phyloP scores from a whole-genome alignment of 2,113 vertebrate genomes.

The Sylvietta virens region DNA sequence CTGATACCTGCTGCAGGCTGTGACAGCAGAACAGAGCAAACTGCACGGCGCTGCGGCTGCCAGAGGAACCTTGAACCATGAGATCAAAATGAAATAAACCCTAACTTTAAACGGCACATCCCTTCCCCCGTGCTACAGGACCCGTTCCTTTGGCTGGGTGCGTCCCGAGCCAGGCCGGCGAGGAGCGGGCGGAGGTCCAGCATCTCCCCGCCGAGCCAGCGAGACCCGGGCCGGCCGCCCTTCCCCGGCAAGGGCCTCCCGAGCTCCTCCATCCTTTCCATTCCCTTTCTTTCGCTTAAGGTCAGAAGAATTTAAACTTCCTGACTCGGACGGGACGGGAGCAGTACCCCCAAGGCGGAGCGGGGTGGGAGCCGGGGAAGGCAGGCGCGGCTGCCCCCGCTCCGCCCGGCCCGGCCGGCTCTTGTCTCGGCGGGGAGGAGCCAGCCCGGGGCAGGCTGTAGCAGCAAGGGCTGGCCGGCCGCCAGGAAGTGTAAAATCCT shows the following conservation, averaged over 20 bases:
- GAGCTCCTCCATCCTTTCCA: not conserved
- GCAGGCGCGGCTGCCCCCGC: not conserved
- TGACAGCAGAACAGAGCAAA: not conserved
- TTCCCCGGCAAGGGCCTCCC: not conserved
- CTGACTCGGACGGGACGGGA: not conserved
- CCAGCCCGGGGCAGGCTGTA: not conserved
- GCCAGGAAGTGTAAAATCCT: not conserved
- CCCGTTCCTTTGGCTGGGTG: not conserved
- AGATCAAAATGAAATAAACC: not conserved
- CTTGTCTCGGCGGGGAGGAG: constrained; percentile 32
- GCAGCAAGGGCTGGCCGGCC: not conserved
- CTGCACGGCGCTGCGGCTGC: not conserved
- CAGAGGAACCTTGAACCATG: not conserved
- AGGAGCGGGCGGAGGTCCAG: not conserved
- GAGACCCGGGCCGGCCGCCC: not conserved
- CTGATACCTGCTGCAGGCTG: not conserved
- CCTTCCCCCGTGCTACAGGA: not conserved
- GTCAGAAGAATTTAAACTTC: not conserved
- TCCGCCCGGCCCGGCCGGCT: not conserved
- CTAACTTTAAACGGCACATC: not conserved
- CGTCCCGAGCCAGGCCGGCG: not conserved
- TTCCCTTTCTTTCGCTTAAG: not conserved
- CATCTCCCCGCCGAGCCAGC: not conserved
- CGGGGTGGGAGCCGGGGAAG: not conserved
- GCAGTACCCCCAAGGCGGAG: not conserved